Conservation (phyloP, 2,888 invertebrate species). For the Xanthostigma xanthostigma region DNA sequence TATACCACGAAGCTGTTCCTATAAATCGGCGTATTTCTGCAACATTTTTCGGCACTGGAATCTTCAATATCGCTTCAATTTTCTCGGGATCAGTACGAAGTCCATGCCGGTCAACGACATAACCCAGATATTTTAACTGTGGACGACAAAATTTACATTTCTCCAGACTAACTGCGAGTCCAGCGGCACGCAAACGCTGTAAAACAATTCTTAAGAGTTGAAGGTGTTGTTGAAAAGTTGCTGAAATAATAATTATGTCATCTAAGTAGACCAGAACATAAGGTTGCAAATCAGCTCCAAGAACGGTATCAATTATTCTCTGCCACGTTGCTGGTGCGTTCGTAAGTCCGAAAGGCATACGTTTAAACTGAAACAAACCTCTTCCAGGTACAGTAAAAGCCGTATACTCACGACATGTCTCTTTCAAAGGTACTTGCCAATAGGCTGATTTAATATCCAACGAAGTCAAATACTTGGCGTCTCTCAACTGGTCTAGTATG, state of each 20-base stretch:
- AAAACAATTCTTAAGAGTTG: slow-evolving; percentile 10
- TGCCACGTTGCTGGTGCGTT: slow-evolving; percentile 14
- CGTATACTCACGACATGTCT: slow-evolving; percentile 13
- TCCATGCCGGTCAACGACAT: slow-evolving; percentile 17
- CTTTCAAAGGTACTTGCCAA: slow-evolving; percentile 14
- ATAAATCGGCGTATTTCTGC: slow-evolving; percentile 10
- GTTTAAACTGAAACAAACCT: slow-evolving; percentile 8
- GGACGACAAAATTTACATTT: too few relatives aligned
- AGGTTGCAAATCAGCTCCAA: slow-evolving; percentile 14
- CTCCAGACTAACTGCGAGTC: slow-evolving; percentile 15
- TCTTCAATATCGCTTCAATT: slow-evolving; percentile 9
- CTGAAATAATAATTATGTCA: slow-evolving; percentile 17
- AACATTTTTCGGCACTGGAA: slow-evolving; percentile 5
- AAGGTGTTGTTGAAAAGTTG: slow-evolving; percentile 15
- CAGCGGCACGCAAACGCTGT: slow-evolving; percentile 11
- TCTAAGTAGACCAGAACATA: slow-evolving; percentile 14
- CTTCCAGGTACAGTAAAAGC: slow-evolving; percentile 16
- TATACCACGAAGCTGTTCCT: slow-evolving; percentile 14
- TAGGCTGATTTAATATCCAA: slow-evolving; percentile 14
- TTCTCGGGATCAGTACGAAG: slow-evolving; percentile 14
- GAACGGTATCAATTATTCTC: slow-evolving; percentile 13
- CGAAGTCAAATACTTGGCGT: slow-evolving; percentile 6
- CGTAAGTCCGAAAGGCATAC: slow-evolving; percentile 16
- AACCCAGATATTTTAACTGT: slow-evolving; percentile 19
- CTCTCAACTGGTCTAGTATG: neutral